Evolutionary conservation across 2,888 invertebrate species (phyloP).

Genomic region (Chesias legatella): DNA sequence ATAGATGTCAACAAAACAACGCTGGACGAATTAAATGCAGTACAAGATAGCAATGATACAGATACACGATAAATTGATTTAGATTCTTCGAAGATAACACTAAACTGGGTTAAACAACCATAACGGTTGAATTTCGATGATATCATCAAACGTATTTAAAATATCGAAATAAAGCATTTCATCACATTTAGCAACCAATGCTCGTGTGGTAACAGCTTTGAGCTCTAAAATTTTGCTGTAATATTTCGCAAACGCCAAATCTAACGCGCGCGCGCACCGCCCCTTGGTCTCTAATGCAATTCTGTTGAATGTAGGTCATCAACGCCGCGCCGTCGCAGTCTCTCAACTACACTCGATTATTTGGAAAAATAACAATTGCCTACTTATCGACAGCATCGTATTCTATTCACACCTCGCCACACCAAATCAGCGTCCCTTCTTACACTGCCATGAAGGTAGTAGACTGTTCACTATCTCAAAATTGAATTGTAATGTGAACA

Average conservation of each 20-base stretch:
- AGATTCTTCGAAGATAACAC: too few relatives aligned
- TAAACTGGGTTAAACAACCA: background rate
- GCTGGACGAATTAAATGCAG: too few relatives aligned
- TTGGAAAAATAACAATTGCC: constrained; percentile 8
- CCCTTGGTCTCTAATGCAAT: constrained; percentile 74
- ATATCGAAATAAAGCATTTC: constrained; percentile 27
- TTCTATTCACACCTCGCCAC: constrained; percentile 7
- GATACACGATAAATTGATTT: too few relatives aligned
- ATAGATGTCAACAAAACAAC: too few relatives aligned
- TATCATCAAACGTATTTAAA: constrained; percentile 56
- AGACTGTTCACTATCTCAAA: too few relatives aligned
- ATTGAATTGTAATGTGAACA: too few relatives aligned
- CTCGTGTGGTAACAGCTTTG: constrained; percentile 62
- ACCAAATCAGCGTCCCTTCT: constrained; percentile 8
- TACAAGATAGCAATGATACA: background rate
- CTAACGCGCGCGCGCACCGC: constrained; percentile 70
- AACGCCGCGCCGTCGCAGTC: constrained; percentile 47
- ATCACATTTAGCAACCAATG: constrained; percentile 64
- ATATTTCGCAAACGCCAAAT: constrained; percentile 77
- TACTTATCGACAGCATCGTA: background rate
- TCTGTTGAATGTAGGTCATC: constrained; percentile 69
- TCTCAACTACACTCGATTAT: constrained; percentile 19
- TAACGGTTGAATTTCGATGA: constrained; percentile 28
- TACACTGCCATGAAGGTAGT: too few relatives aligned
- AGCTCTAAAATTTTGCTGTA: constrained; percentile 75